Conservation (phyloP, 2,797 vertebrate genomes). For the Ara ararauna region DNA sequence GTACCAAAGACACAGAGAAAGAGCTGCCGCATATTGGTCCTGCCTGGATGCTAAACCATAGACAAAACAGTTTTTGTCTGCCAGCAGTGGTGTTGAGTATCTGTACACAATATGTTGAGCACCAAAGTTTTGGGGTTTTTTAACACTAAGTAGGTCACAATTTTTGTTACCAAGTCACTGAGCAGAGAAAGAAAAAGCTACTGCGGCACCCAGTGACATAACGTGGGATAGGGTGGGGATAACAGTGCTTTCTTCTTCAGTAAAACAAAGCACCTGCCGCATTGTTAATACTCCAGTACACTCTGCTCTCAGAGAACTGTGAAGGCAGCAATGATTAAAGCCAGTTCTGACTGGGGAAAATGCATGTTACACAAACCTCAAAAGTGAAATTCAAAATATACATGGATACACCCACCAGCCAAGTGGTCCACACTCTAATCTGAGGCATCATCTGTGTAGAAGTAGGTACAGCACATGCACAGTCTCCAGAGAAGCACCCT, state of each 20-base stretch:
- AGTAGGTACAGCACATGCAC: rapidly evolving
- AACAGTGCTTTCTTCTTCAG: constrained; percentile 10
- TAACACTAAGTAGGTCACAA: not conserved
- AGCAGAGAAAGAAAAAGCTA: not conserved
- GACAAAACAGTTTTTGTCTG: not conserved
- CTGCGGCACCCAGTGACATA: not conserved
- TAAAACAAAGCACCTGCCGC: constrained; percentile 16
- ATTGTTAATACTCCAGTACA: not conserved
- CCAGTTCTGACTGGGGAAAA: not conserved
- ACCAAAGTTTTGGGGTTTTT: not conserved
- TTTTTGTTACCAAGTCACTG: not conserved
- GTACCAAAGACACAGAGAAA: not conserved
- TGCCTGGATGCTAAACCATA: not conserved
- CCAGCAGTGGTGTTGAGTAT: not conserved
- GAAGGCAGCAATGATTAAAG: constrained; percentile 1
- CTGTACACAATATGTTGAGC: not conserved
- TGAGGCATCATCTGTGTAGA: not conserved
- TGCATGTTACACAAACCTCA: not conserved
- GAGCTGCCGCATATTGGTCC: not conserved
- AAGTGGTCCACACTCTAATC: not conserved
- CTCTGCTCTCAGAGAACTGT: not conserved
- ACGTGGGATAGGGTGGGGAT: not conserved
- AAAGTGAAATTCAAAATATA: constrained; percentile 21
- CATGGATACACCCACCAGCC: not conserved
- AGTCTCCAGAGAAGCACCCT: not conserved